Base-by-base conservation (phyloP, 2,797 vertebrate species). In the Eulemur coronatus region DNA sequence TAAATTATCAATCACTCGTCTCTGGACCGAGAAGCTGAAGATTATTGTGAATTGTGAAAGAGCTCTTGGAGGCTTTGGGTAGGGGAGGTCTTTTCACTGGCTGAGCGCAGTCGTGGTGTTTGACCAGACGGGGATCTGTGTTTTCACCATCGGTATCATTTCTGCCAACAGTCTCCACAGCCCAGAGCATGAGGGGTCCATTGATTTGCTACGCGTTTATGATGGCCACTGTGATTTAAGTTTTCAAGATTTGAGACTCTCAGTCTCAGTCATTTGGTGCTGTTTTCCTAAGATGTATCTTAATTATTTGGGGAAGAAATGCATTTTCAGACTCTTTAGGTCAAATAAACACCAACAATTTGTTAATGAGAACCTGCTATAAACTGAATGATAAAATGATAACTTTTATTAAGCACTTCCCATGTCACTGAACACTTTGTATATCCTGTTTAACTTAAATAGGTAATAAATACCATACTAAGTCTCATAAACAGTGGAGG, bases 31-130 rank as follows among this genome's bases (percentile, higher is more conserved):
- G 11, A 96, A 93, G 30, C 72, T 81, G 9, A 84, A 84, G 61
- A 30, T 81, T 89, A 24, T 59, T 72, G 30, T 78, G 79, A 90
- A 89, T 96, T 95, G 81, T 93, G 86, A 46, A 92, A 94, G 80
- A 41, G 52, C 26, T 35, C 65, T 88, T 88, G 41, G 4, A n/a
- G 55, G 9, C 26, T 13, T 35, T 61, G 55, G 28, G 1, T 18
- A 38, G 41, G 38, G 24, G 14, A 52, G 26, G n/a, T 59, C 41
- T 80, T 89, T 78, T 67, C 28, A 57, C 55, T 57, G 50, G 14
- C 52, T 35, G 22, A 7, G 11, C 57, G 59, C 35, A 65, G 59
- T 72, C 18, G 1, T 12, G 24, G n/a, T 55, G 52, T 79, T 67
- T 70, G 63, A 89, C 38, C 4, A 7, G 43, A 84, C 7, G 59